Conservation (phyloP, 2,113 vertebrate genomes). For the Cyprinodon tularosa region DNA sequence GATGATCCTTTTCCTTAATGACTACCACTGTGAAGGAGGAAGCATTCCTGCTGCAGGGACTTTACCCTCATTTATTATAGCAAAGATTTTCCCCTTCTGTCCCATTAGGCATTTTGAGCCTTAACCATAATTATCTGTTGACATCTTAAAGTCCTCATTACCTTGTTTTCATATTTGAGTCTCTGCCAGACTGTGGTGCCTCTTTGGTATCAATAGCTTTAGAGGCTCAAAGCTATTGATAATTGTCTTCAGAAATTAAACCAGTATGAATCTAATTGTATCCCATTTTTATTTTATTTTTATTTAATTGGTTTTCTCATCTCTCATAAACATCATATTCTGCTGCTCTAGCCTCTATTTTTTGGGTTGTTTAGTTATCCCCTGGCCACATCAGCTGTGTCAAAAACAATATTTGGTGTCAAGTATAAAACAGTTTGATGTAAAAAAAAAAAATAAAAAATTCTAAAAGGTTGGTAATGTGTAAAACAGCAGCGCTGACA, state of each 20-base stretch:
- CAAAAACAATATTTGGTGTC: too few relatives aligned
- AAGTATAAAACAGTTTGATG: too few relatives aligned
- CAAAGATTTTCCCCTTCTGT: not conserved
- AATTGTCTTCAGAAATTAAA: not conserved
- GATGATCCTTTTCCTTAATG: not conserved
- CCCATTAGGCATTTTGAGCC: not conserved
- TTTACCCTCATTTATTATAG: too few relatives aligned
- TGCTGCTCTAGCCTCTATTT: not conserved
- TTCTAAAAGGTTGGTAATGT: too few relatives aligned
- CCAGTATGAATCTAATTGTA: not conserved
- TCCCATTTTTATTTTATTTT: not conserved
- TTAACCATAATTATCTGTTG: not conserved
- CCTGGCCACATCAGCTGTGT: too few relatives aligned
- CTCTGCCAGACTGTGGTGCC: not conserved
- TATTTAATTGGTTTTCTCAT: not conserved
- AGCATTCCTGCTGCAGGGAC: too few relatives aligned
- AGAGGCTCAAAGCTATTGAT: not conserved
- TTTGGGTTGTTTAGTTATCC: too few relatives aligned
- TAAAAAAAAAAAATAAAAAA: too few relatives aligned
- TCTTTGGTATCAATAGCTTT: not conserved
- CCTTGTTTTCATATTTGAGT: not conserved
- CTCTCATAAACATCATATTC: not conserved
- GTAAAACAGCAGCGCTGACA: too few relatives aligned
- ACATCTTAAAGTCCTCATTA: not conserved
- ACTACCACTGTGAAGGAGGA: not conserved